Evolutionary conservation across 2,113 vertebrate genomes (phyloP).

Genomic region (Gallinago media): DNA sequence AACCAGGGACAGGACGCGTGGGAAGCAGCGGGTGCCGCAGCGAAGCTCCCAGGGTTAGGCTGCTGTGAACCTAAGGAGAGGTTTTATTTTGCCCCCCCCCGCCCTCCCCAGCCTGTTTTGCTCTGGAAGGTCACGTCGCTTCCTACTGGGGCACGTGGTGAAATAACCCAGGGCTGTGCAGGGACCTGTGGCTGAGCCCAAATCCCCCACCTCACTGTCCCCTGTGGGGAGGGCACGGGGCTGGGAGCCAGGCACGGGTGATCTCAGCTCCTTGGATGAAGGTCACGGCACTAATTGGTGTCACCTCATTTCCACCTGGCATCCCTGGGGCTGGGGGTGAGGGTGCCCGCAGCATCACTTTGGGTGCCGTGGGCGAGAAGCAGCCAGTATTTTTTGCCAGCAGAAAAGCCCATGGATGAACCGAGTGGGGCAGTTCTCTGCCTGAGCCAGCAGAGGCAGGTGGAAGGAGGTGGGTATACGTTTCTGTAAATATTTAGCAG

Average conservation of each 20-base stretch:
- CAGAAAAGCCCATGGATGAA: not conserved
- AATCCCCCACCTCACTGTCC: fast-evolving
- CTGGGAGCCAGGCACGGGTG: not conserved
- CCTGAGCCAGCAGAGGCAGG: not conserved
- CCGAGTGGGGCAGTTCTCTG: not conserved
- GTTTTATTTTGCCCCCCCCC: not conserved
- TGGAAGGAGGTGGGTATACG: fast-evolving
- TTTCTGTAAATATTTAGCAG: slow-evolving; percentile 47
- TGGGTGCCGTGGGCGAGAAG: fast-evolving
- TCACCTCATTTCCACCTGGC: fast-evolving
- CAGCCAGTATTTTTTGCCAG: not conserved
- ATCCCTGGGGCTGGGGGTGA: not conserved
- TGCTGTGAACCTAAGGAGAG: not conserved
- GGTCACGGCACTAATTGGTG: not conserved
- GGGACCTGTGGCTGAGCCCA: fast-evolving
- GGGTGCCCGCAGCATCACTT: fast-evolving
- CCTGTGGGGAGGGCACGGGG: fast-evolving
- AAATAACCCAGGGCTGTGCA: not conserved
- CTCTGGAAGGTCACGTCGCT: not conserved
- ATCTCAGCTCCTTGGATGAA: fast-evolving
- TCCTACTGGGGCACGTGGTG: fast-evolving
- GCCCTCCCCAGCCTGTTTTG: not conserved
- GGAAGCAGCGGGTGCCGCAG: not conserved
- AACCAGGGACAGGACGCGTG: fast-evolving
- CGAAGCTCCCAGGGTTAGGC: not conserved